A percentile compares a stretch with the other conserved stretches of the same genome.
Evolutionary conservation across 2,888 invertebrate genomes (phyloP).

Genomic region (Thymelicus acteon): DNA sequence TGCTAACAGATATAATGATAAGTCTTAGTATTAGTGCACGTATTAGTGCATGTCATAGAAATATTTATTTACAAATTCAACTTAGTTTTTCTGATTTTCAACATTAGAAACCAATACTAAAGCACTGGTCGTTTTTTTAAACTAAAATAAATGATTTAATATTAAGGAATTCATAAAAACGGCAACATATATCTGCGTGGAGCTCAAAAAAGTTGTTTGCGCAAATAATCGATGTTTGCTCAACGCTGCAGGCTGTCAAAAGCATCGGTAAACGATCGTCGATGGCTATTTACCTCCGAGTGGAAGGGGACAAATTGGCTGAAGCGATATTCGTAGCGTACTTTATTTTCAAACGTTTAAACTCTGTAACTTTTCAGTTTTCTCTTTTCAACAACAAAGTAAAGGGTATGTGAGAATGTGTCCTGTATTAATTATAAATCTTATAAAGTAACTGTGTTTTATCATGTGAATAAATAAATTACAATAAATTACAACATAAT

Average conservation of each 20-base stretch:
- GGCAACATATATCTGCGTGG: background rate
- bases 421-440: too few species aligned
- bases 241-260: conserved; percentile 72
- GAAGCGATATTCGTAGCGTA: conserved; percentile 51
- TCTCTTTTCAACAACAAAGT: background rate
- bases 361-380: conserved; percentile 24
- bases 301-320: conserved; percentile 65
- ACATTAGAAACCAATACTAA: too few species aligned
- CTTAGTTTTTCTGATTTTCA: too few species aligned
- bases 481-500: too few species aligned
- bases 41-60: too few species aligned
- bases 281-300: conserved; percentile 66
- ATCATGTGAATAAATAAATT: too few species aligned
- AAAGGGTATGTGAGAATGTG: background rate
- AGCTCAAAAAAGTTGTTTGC: conserved; percentile 34
- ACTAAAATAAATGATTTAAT: background rate
- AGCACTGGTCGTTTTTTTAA: too few species aligned
- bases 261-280: conserved; percentile 71
- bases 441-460: too few species aligned
- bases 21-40: too few species aligned
- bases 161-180: conserved; percentile 1
- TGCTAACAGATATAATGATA: too few species aligned
- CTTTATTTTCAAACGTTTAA: conserved; percentile 30
- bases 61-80: too few species aligned
- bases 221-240: conserved; percentile 68